A percentile compares a stretch with the other conserved stretches of the same genome.
phyloP scores from a whole-genome alignment of 2,888 invertebrate species.

The Brachypalpus laphriformis region DNA sequence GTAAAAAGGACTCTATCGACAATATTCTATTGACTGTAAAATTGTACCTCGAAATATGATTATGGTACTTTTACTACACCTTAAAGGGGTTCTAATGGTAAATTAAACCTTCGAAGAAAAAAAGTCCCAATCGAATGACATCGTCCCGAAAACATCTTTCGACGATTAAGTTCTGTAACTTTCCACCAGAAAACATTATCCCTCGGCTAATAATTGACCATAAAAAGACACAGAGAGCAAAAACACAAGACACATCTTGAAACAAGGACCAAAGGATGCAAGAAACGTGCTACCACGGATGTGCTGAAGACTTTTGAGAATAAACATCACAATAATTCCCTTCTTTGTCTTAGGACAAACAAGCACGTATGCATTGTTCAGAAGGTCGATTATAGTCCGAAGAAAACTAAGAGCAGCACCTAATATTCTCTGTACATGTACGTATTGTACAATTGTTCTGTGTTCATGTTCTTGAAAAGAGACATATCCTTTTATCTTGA shows the following conservation, averaged over 20 bases:
- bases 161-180: neutral
- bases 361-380: neutral
- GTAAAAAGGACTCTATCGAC: neutral
- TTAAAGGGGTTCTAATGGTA: neutral
- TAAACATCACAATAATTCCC: neutral
- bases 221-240: constrained; percentile 2
- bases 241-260: neutral
- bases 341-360: neutral
- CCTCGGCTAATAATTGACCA: constrained; percentile 4
- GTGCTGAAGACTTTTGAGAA: neutral
- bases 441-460: constrained; percentile 35
- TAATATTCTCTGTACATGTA: constrained; percentile 33
- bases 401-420: constrained; percentile 4
- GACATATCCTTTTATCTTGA: constrained; percentile 33
- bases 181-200: neutral
- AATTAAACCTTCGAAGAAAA: neutral
- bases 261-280: constrained; percentile 7
- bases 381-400: constrained; percentile 16
- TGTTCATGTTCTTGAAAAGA: constrained; percentile 19
- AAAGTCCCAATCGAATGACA: neutral
- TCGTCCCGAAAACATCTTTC: neutral
- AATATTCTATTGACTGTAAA: neutral
- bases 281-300: neutral
- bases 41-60: neutral
- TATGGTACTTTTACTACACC: neutral